Conservation (phyloP, 2,797 vertebrate genomes). For the Pterois miles region DNA sequence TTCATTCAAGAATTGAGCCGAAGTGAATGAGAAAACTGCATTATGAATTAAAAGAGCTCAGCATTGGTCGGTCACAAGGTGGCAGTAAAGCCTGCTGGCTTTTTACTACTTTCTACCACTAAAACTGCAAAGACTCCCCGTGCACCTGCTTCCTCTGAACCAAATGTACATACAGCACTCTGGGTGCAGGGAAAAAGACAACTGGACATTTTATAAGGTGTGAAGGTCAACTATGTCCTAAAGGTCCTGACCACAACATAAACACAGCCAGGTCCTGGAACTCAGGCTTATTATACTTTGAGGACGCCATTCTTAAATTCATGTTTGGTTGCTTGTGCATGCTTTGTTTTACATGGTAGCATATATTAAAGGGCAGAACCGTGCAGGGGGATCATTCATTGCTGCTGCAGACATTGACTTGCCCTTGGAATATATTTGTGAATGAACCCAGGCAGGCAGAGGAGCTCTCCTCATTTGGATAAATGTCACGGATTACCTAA, state of each 20-base stretch:
- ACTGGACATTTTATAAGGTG: conserved; percentile 19
- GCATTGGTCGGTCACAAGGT: conserved; percentile 37
- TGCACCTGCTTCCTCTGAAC: conserved; percentile 39
- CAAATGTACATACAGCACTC: conserved; percentile 18
- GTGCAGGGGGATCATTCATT: neutral
- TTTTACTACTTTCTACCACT: neutral
- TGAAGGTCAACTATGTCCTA: conserved; percentile 39
- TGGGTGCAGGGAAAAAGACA: conserved; percentile 6
- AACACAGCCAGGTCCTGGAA: neutral
- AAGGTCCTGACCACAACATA: neutral
- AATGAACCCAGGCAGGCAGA: conserved; percentile 53
- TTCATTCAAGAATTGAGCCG: no score
- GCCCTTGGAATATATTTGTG: conserved; percentile 73
- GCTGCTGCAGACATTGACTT: conserved; percentile 49
- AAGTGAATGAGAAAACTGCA: no score
- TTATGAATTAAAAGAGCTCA: no score
- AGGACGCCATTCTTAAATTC: neutral
- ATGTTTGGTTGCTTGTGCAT: neutral
- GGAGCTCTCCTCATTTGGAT: conserved; percentile 55
- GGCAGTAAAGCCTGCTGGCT: conserved; percentile 50
- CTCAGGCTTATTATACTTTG: neutral
- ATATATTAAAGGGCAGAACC: neutral
- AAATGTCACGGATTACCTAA: conserved; percentile 60
- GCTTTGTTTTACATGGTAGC: neutral
- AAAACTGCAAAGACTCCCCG: neutral